A percentile compares a stretch with the other conserved stretches of the same genome.
Conservation (phyloP, 2,888 invertebrate genomes). For the Ctena decussata region DNA sequence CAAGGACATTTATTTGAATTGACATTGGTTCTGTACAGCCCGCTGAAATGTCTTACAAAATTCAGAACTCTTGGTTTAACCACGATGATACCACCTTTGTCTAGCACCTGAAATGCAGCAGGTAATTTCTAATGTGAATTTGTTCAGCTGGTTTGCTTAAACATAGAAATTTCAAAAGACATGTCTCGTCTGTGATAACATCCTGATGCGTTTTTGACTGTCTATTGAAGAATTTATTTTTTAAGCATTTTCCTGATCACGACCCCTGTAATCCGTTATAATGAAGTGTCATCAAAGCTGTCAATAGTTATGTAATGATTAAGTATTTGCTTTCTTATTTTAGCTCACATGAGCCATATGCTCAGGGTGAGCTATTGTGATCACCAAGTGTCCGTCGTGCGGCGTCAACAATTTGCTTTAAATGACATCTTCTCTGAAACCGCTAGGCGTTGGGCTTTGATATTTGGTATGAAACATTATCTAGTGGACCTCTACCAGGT, state of each 20-base stretch:
- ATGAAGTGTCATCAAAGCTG: neutral
- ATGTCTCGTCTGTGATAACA: neutral
- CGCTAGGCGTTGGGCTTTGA: too few species aligned
- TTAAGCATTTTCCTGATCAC: neutral
- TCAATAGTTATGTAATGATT: neutral
- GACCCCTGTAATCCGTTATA: neutral
- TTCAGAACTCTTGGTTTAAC: neutral
- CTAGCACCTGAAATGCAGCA: neutral
- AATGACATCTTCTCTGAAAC: too few species aligned
- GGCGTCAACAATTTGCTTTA: too few species aligned
- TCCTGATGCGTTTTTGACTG: neutral
- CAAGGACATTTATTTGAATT: too few species aligned
- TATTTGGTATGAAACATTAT: too few species aligned
- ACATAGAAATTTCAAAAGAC: neutral
- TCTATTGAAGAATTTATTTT: neutral
- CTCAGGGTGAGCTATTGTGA: too few species aligned
- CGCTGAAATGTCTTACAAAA: neutral
- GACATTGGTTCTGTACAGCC: neutral
- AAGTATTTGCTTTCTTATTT: neutral
- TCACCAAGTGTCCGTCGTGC: too few species aligned
- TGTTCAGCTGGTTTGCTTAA: neutral
- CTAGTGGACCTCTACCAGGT: too few species aligned
- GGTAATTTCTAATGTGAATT: neutral
- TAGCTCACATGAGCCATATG: too few species aligned
- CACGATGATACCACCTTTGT: neutral